Conservation (phyloP, 2,113 vertebrate genomes). For the Ariopsis seemanni region DNA sequence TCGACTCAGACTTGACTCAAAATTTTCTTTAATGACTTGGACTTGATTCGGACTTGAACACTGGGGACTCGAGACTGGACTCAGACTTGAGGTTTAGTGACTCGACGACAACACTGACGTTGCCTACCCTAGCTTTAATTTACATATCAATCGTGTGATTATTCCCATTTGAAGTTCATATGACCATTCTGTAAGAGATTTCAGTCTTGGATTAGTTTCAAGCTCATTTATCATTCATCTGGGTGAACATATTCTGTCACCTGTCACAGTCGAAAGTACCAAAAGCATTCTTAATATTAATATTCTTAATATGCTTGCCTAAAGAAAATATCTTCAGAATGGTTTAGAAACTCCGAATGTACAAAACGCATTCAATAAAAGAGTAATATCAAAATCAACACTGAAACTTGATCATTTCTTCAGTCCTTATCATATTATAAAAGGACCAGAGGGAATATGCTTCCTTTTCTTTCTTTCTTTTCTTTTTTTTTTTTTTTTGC, state of each 20-base stretch:
- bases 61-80: no score
- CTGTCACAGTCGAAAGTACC: neutral
- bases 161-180: neutral
- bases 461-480: neutral
- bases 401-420: constrained; percentile 22
- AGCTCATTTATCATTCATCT: neutral
- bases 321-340: neutral
- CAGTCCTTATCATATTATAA: neutral
- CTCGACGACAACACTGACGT: no score
- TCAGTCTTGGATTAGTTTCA: neutral
- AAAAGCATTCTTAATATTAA: neutral
- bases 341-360: neutral
- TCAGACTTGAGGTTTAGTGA: no score
- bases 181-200: neutral
- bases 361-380: constrained; percentile 7
- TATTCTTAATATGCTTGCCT: neutral
- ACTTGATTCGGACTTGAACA: no score
- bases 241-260: neutral
- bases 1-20: no score
- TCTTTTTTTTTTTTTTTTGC: neutral
- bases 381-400: neutral
- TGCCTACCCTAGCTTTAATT: no score
- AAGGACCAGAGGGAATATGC: constrained; percentile 23
- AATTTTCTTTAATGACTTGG: no score
- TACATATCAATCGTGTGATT: neutral